Conservation (phyloP, 2,888 invertebrate genomes). For the Gortyna flavago region DNA sequence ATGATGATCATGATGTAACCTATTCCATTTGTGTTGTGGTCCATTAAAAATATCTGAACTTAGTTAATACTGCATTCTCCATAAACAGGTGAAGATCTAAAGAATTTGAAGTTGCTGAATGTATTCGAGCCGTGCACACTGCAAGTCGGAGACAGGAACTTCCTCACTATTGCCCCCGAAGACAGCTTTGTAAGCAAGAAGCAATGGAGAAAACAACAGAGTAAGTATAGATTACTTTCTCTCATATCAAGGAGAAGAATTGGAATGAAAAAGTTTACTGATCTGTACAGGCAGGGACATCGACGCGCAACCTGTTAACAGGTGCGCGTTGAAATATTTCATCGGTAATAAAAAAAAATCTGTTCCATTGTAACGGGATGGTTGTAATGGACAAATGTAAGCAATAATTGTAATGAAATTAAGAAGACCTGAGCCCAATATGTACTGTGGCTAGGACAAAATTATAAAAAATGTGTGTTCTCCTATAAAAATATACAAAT, state of each 20-base stretch:
- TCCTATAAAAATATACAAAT: no score
- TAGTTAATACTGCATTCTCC: neutral
- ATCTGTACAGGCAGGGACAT: neutral
- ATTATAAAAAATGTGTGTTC: no score
- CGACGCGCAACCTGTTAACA: no score
- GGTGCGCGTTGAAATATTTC: no score
- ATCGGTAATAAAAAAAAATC: no score
- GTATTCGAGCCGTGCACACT: constrained; percentile 96
- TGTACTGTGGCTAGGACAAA: no score
- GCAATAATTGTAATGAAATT: no score
- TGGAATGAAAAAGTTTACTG: neutral
- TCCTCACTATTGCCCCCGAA: constrained; percentile 93
- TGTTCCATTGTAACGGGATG: no score
- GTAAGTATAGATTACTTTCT: constrained; percentile 74
- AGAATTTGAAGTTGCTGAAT: constrained; percentile 95
- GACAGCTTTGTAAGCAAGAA: constrained; percentile 94
- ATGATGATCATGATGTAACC: neutral
- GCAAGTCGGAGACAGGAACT: constrained; percentile 97
- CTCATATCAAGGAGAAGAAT: neutral
- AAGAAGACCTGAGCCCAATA: no score
- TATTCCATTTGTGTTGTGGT: neutral
- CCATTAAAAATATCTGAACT: neutral
- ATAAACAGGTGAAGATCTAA: constrained; percentile 94
- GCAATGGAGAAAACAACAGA: constrained; percentile 93
- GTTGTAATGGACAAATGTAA: no score